Conservation (phyloP, 2,113 vertebrate species). For the Psophia crepitans region DNA sequence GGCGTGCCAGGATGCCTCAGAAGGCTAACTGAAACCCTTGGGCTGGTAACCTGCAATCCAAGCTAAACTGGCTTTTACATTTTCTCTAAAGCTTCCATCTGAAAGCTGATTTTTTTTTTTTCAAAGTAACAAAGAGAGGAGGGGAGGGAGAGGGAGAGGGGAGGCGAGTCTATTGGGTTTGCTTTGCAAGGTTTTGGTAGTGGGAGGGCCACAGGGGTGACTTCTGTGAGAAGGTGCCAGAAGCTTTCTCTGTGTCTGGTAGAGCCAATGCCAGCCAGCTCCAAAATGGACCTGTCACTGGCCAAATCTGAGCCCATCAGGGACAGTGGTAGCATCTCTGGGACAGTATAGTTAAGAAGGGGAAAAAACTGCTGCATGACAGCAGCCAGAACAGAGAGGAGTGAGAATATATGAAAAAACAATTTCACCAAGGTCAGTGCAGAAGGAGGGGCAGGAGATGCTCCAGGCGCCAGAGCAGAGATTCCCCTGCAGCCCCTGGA, state of each 20-base stretch:
- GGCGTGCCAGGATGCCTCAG: background rate
- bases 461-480: fast-evolving
- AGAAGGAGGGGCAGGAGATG: background rate
- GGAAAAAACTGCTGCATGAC: background rate
- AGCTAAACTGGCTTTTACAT: background rate
- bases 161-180: background rate
- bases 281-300: fast-evolving
- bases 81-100: background rate
- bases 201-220: background rate
- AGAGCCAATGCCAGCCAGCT: background rate
- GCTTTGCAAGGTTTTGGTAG: background rate
- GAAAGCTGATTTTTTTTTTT: background rate
- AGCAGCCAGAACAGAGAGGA: background rate
- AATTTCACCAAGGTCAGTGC: too few relatives aligned
- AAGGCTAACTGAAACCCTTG: background rate
- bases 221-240: background rate
- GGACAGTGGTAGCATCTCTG: fast-evolving
- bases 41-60: background rate
- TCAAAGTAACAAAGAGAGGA: background rate
- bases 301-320: background rate
- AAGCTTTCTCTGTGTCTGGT: background rate
- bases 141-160: too few relatives aligned
- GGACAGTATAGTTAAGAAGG: fast-evolving
- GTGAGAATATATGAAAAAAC: background rate
- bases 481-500: background rate